Conservation (phyloP, 2,113 vertebrate species). For the Cyprinodon variegatus region DNA sequence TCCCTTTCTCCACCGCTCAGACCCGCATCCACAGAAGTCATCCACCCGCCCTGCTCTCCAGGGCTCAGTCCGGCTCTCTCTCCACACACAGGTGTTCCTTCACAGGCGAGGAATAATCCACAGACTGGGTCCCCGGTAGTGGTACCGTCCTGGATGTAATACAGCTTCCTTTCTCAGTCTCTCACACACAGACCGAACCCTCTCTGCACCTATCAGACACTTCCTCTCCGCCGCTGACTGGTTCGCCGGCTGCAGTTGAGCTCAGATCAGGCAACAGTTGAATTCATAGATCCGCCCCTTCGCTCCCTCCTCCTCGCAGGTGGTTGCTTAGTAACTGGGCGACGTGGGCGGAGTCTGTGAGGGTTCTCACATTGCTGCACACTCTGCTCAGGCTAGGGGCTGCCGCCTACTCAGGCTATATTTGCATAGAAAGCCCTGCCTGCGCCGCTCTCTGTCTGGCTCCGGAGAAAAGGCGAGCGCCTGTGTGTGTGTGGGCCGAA, state of each 20-base stretch:
- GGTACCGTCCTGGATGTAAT: conserved; percentile 57
- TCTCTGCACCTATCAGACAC: conserved; percentile 52
- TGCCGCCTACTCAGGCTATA: conserved; percentile 67
- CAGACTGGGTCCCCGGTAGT: conserved; percentile 51
- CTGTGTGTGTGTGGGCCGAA: conserved; percentile 58
- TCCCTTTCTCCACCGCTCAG: conserved; percentile 53
- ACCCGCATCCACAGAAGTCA: conserved; percentile 64
- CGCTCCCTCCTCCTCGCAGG: conserved; percentile 38
- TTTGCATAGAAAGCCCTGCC: conserved; percentile 72
- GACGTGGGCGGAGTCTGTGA: conserved; percentile 53
- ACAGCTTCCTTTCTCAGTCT: conserved; percentile 7
- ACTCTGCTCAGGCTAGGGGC: conserved; percentile 37
- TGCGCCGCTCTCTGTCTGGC: conserved; percentile 30
- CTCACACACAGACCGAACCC: conserved; percentile 16
- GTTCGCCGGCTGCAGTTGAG: conserved; percentile 24
- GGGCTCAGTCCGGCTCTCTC: conserved; percentile 36
- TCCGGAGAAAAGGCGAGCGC: conserved; percentile 29
- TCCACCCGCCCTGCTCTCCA: conserved; percentile 44
- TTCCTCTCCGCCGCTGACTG: conserved; percentile 40
- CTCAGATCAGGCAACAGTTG: conserved; percentile 78
- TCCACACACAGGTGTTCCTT: conserved; percentile 60
- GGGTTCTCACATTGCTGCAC: conserved; percentile 70
- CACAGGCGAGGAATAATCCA: conserved; percentile 53
- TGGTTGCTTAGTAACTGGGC: conserved; percentile 78
- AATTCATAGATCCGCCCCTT: conserved; percentile 66